Conservation (phyloP, 2,888 invertebrate species). For the Euzetes globulus region DNA sequence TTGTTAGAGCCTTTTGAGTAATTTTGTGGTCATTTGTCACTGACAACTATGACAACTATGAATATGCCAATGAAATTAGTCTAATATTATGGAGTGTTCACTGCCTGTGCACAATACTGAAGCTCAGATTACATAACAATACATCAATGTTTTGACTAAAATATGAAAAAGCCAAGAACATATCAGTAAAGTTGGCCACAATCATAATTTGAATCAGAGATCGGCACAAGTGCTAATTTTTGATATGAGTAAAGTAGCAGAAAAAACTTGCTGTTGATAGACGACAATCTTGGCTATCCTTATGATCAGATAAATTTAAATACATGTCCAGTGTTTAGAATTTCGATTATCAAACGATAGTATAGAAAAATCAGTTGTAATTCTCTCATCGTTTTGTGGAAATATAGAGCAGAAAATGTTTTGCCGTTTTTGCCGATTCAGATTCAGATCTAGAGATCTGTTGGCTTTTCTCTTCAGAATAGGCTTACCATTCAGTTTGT, state of each 20-base stretch:
- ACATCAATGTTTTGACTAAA: not conserved
- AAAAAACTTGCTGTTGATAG: no score
- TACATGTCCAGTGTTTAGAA: not conserved
- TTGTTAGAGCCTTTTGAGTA: not conserved
- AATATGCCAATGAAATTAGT: not conserved
- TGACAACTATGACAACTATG: not conserved
- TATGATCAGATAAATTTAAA: not conserved
- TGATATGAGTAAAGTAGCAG: no score
- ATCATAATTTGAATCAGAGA: no score
- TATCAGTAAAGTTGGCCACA: not conserved
- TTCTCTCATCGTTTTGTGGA: constrained; percentile 2
- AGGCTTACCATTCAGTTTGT: not conserved
- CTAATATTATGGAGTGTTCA: constrained; percentile 12
- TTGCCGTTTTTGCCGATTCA: not conserved
- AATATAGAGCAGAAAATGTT: not conserved
- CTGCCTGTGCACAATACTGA: not conserved
- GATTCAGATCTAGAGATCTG: not conserved
- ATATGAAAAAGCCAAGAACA: not conserved
- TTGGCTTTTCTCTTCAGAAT: not conserved
- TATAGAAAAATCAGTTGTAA: constrained; percentile 14
- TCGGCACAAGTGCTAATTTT: no score
- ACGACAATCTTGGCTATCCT: no score
- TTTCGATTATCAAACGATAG: constrained; percentile 2
- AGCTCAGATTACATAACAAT: not conserved
- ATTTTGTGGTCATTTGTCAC: constrained; percentile 8